Percentiles rank a stretch among this genome's conserved stretches.
phyloP scores from a whole-genome alignment of 2,113 vertebrate genomes.

The Pundamilia nyererei region DNA sequence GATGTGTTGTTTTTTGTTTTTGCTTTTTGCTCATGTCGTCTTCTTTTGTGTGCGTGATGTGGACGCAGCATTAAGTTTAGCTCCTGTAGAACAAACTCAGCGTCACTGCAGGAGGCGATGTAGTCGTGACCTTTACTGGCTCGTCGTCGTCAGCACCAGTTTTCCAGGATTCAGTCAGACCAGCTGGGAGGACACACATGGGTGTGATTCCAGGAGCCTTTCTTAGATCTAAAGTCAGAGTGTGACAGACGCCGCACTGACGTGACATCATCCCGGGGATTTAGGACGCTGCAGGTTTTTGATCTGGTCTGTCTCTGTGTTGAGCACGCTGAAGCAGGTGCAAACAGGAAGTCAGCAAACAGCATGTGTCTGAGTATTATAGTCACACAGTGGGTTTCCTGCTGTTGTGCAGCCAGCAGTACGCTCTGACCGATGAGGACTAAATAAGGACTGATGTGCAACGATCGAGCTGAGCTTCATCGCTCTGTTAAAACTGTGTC shows the following conservation, averaged over 20 bases:
- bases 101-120: rapidly evolving
- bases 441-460: neutral
- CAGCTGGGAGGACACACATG: neutral
- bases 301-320: neutral
- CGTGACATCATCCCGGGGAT: neutral
- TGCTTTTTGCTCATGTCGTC: neutral
- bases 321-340: neutral
- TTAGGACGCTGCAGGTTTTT: rapidly evolving
- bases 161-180: neutral
- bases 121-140: neutral
- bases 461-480: neutral
- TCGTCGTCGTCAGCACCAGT: neutral
- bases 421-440: neutral
- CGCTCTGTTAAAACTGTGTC: neutral
- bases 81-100: neutral
- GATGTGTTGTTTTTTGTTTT: rapidly evolving
- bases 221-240: neutral
- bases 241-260: neutral
- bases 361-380: neutral
- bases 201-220: rapidly evolving
- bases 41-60: rapidly evolving
- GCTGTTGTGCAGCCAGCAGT: neutral
- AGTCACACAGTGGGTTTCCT: neutral
- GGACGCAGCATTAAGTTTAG: neutral
- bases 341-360: neutral